Percentiles rank a stretch among this genome's conserved stretches.
phyloP scores from a whole-genome alignment of 2,888 invertebrate genomes.

The Synergus gifuensis region DNA sequence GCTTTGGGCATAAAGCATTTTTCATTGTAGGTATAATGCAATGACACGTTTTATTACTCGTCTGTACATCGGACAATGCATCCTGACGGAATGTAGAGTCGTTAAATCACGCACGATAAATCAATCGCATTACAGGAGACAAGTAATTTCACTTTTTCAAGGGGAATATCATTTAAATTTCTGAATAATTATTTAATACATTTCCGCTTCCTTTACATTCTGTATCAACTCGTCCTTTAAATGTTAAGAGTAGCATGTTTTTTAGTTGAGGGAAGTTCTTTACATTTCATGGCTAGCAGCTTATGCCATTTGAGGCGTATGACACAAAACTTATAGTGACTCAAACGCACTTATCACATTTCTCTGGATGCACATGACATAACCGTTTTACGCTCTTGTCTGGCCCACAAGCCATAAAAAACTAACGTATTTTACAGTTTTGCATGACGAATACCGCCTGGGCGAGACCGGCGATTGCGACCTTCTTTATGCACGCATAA shows the following conservation, averaged over 20 bases:
- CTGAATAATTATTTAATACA: neutral
- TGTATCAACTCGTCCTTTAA: too few relatives aligned
- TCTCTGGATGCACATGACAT: neutral
- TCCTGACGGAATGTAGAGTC: constrained; percentile 4
- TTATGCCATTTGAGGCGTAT: too few relatives aligned
- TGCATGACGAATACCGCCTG: neutral
- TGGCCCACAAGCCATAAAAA: neutral
- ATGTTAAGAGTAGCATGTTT: too few relatives aligned
- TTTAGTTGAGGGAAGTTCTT: too few relatives aligned
- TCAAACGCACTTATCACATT: neutral
- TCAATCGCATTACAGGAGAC: neutral
- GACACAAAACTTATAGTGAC: neutral
- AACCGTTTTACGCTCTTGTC: neutral
- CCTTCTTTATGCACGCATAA: neutral
- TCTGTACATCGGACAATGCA: neutral
- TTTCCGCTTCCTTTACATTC: too few relatives aligned
- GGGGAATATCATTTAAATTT: neutral
- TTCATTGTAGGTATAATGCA: neutral
- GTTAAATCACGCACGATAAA: neutral
- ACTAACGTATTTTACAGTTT: neutral
- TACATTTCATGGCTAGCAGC: too few relatives aligned
- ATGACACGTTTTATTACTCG: neutral
- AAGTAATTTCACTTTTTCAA: neutral
- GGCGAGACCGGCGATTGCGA: neutral
- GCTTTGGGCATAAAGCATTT: neutral